Conservation (phyloP, 1,140 invertebrate genomes). For the Ceratina japonica region DNA sequence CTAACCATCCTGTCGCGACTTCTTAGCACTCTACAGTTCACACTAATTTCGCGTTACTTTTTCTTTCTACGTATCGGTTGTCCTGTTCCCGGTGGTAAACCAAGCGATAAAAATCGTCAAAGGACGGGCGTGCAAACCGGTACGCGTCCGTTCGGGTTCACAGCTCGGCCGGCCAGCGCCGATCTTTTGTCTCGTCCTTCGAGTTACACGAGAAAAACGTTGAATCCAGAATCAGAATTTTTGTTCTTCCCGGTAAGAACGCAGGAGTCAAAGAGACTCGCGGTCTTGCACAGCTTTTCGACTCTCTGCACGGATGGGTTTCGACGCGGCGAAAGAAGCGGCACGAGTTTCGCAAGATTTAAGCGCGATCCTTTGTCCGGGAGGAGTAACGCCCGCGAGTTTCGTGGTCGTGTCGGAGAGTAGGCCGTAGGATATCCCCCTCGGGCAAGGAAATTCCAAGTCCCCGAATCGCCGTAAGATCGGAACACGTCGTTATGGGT, state of each 20-base stretch:
- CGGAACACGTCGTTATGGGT: slow-evolving; percentile 76
- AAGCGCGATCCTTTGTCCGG: slow-evolving; percentile 58
- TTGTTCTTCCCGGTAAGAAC: too few species aligned
- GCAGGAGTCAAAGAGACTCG: too few species aligned
- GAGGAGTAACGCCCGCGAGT: slow-evolving; percentile 58
- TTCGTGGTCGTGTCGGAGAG: slow-evolving; percentile 50
- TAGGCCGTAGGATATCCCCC: slow-evolving; percentile 29
- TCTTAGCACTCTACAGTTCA: slow-evolving; percentile 62
- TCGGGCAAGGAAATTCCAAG: slow-evolving; percentile 61
- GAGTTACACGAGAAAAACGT: neutral
- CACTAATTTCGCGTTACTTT: slow-evolving; percentile 60
- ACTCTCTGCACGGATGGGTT: too few species aligned
- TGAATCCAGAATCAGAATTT: too few species aligned
- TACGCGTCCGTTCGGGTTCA: neutral
- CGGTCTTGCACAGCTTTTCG: too few species aligned
- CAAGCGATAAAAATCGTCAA: slow-evolving; percentile 41
- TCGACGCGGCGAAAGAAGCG: slow-evolving; percentile 12
- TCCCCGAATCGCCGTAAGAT: slow-evolving; percentile 71
- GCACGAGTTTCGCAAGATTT: slow-evolving; percentile 49
- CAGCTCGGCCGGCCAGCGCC: neutral
- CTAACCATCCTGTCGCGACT: slow-evolving; percentile 64
- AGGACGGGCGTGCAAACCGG: neutral
- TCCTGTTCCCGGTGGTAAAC: slow-evolving; percentile 21
- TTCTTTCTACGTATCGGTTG: slow-evolving; percentile 58
- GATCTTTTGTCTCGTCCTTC: neutral